Conservation (phyloP, 2,888 invertebrate species). For the Podabrus alpinus region DNA sequence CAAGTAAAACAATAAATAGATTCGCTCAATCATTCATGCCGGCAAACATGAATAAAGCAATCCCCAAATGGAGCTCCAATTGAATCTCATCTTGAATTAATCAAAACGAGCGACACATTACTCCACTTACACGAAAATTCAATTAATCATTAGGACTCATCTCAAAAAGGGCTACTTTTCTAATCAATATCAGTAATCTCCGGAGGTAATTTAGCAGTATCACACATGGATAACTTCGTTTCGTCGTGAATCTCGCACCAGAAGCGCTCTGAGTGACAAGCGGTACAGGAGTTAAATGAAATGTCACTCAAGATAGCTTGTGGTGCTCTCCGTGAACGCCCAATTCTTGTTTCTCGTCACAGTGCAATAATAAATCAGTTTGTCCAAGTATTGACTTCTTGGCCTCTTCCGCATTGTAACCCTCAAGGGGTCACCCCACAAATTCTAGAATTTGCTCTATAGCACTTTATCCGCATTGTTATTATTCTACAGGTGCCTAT, state of each 20-base stretch:
- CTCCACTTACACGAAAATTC: conserved; percentile 52
- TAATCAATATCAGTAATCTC: conserved; percentile 51
- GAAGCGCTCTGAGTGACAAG: conserved; percentile 53
- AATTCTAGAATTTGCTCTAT: conserved; percentile 22
- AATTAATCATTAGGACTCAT: conserved; percentile 53
- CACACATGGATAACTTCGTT: conserved; percentile 50
- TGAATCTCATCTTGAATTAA: conserved; percentile 52
- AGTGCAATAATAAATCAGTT: conserved; percentile 54
- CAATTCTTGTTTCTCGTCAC: conserved; percentile 54
- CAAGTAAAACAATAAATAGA: conserved; percentile 37
- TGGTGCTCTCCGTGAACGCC: conserved; percentile 51
- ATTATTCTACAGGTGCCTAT: conserved; percentile 53
- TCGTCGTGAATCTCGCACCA: conserved; percentile 48
- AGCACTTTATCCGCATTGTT: conserved; percentile 35
- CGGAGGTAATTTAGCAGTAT: conserved; percentile 52
- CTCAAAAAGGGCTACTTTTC: conserved; percentile 51
- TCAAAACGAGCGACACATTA: conserved; percentile 51
- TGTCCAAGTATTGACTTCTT: conserved; percentile 38
- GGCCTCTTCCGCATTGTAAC: conserved; percentile 34
- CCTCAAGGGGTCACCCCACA: conserved; percentile 20
- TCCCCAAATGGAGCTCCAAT: conserved; percentile 39
- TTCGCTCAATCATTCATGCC: conserved; percentile 37
- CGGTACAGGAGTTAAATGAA: conserved; percentile 57
- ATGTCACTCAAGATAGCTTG: conserved; percentile 57
- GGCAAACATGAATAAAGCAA: conserved; percentile 39